Conservation (phyloP, 2,113 vertebrate species). For the Phycodurus eques region DNA sequence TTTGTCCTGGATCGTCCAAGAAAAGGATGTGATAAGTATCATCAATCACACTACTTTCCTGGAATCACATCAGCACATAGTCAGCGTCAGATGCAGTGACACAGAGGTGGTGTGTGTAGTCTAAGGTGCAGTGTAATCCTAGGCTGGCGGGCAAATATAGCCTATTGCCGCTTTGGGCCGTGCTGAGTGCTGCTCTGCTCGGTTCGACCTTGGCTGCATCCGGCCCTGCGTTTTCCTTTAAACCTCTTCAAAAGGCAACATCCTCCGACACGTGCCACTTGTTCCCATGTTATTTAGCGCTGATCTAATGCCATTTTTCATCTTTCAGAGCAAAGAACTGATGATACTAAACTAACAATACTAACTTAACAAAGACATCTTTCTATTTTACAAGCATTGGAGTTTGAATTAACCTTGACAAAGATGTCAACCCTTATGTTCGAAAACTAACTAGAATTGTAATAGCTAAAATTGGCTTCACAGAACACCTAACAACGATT, state of each 20-base stretch:
- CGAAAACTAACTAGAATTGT: no score
- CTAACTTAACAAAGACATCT: background rate
- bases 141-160: slow-evolving; percentile 68
- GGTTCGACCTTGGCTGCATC: slow-evolving; percentile 60
- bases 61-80: slow-evolving; percentile 32
- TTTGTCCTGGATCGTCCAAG: slow-evolving; percentile 23
- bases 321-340: background rate
- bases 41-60: slow-evolving; percentile 36
- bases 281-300: background rate
- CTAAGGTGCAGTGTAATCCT: slow-evolving; percentile 56
- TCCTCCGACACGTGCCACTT: background rate
- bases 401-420: no score
- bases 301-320: background rate
- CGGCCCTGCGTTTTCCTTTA: slow-evolving; percentile 32
- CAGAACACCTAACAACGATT: no score
- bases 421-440: no score
- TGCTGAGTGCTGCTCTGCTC: slow-evolving; percentile 54
- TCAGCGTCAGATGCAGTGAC: slow-evolving; percentile 37
- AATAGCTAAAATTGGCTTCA: no score
- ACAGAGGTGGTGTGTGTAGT: slow-evolving; percentile 6
- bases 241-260: slow-evolving; percentile 21
- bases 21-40: slow-evolving; percentile 36
- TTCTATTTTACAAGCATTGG: no score
- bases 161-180: slow-evolving; percentile 39
- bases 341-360: background rate